These are phyloP conservation scores for Micrasema longulum DNA, from an alignment of 1,140 invertebrate species.

Conservation along the genomic window DNA sequence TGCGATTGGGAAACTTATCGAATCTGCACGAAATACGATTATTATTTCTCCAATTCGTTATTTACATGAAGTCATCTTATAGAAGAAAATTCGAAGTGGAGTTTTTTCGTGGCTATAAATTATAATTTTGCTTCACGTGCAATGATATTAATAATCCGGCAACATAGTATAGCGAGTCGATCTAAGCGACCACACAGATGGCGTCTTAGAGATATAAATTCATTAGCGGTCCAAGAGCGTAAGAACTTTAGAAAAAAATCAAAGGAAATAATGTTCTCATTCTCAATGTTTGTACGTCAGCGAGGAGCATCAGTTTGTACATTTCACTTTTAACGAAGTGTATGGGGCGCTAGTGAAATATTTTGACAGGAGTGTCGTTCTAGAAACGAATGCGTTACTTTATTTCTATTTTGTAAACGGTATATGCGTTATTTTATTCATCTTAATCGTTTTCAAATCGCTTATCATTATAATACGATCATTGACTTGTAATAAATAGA, in stretches of 20 bases:
- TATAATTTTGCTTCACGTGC: neutral
- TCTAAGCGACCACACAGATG: slow-evolving; percentile 38
- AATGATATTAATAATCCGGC: slow-evolving; percentile 1
- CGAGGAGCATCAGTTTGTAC: neutral
- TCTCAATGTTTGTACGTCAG: neutral
- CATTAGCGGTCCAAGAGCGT: slow-evolving; percentile 45
- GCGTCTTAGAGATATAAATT: slow-evolving; percentile 51
- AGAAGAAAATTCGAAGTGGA: neutral
- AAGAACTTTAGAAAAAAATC: neutral
- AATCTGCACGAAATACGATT: no score
- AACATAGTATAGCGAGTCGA: neutral
- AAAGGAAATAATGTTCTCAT: slow-evolving; percentile 14
- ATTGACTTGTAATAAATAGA: no score
- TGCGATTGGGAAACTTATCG: no score
- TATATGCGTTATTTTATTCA: no score
- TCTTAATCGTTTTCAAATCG: no score
- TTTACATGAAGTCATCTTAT: neutral
- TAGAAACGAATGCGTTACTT: no score
- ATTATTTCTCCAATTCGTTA: neutral
- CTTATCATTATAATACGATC: no score
- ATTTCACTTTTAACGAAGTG: neutral
- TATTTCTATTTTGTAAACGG: no score
- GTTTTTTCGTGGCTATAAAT: neutral
- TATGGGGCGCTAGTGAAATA: slow-evolving; percentile 22
- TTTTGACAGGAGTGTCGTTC: slow-evolving; percentile 38